A percentile compares a stretch with the other conserved stretches of the same genome.
Conservation (phyloP, 2,888 invertebrate species). For the Caenorhabditis doughertyi region DNA sequence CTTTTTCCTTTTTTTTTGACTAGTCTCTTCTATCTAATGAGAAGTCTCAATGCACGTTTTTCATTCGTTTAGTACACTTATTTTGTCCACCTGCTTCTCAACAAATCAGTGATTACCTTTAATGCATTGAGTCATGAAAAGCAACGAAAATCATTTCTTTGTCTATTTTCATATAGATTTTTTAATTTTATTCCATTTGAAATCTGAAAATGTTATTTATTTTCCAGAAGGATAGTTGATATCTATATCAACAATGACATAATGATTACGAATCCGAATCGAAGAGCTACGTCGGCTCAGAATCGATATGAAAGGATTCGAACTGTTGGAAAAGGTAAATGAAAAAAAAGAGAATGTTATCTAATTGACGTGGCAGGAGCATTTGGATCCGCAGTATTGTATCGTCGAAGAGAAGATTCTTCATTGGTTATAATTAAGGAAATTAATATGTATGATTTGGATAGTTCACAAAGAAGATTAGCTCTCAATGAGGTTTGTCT, state of each 20-base stretch:
- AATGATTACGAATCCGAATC: slow-evolving; percentile 48
- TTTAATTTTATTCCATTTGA: too few species aligned
- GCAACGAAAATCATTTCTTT: background rate
- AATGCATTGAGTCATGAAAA: background rate
- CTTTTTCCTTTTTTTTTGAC: slow-evolving; percentile 1
- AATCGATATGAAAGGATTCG: slow-evolving; percentile 86
- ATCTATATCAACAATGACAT: slow-evolving; percentile 72
- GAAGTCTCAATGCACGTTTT: slow-evolving; percentile 5
- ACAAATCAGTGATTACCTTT: slow-evolving; percentile 37
- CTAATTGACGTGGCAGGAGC: slow-evolving; percentile 84
- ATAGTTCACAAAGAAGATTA: slow-evolving; percentile 87
- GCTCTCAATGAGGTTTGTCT: slow-evolving; percentile 79
- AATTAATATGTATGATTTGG: slow-evolving; percentile 88
- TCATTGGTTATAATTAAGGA: slow-evolving; percentile 88
- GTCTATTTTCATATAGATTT: background rate
- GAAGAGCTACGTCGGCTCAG: slow-evolving; percentile 68
- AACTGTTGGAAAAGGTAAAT: slow-evolving; percentile 86
- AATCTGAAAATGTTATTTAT: too few species aligned
- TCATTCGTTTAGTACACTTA: slow-evolving; percentile 31
- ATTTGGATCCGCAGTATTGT: slow-evolving; percentile 88
- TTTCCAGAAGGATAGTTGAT: slow-evolving; percentile 72
- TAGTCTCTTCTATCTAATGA: slow-evolving; percentile 38
- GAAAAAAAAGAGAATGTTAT: background rate
- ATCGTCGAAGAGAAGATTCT: slow-evolving; percentile 86
- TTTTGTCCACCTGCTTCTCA: slow-evolving; percentile 12